Conservation (phyloP, 2,797 vertebrate species). For the Remorina albescens region DNA sequence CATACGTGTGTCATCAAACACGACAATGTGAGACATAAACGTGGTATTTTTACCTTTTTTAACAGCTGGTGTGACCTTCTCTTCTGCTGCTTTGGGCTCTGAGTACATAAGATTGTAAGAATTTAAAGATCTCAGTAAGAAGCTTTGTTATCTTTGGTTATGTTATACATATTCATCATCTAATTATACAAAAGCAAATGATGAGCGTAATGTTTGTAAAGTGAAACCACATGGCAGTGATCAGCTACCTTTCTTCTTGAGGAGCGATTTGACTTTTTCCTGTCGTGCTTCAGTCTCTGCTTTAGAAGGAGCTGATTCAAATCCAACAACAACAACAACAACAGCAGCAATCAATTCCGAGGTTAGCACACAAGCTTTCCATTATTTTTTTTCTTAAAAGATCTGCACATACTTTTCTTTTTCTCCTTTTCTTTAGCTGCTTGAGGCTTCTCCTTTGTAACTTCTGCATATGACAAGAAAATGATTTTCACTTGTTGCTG, state of each 20-base stretch:
- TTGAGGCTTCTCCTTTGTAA: constrained; percentile 52
- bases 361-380: neutral
- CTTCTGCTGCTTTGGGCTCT: constrained; percentile 46
- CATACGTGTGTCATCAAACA: constrained; percentile 1
- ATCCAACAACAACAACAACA: constrained; percentile 7
- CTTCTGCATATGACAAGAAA: constrained; percentile 22
- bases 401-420: constrained; percentile 64
- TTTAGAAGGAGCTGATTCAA: constrained; percentile 50
- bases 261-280: constrained; percentile 50
- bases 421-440: constrained; percentile 67
- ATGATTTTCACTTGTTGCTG: neutral
- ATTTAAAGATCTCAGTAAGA: neutral
- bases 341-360: neutral
- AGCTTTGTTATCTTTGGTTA: neutral
- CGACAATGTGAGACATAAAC: neutral
- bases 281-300: constrained; percentile 39
- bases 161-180: neutral
- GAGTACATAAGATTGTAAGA: constrained; percentile 25
- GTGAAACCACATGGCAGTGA: neutral
- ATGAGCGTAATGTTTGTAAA: neutral
- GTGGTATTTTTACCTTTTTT: constrained; percentile 40
- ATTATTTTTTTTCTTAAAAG: neutral
- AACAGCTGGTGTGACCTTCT: constrained; percentile 47
- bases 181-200: neutral
- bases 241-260: constrained; percentile 71